phyloP scores from a whole-genome alignment of 1,140 invertebrate genomes.

The Bicyclus anynana region DNA sequence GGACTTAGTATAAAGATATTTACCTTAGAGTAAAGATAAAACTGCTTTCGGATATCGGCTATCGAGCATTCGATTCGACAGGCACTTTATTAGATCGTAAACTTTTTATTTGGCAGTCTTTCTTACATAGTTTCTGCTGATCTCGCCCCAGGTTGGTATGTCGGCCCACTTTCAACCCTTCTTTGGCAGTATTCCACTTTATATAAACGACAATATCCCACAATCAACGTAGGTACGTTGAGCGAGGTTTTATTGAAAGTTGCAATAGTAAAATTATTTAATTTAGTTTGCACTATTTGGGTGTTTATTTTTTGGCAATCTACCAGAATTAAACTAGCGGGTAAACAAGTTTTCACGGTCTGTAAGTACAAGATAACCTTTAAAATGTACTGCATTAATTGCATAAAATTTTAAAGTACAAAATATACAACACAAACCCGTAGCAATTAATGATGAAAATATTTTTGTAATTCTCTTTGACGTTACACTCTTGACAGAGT shows the following conservation, averaged over 20 bases:
- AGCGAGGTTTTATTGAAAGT: not conserved
- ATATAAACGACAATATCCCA: not conserved
- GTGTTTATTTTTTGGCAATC: conserved; percentile 4
- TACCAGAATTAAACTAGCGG: not conserved
- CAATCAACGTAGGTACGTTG: not conserved
- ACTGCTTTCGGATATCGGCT: not conserved
- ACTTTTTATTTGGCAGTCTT: conserved; percentile 17
- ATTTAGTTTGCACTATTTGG: conserved; percentile 1
- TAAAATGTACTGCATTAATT: not conserved
- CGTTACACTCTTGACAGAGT: no score
- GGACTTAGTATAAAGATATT: not conserved
- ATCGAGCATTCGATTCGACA: conserved; percentile 4
- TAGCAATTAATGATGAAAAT: no score
- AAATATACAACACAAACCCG: no score
- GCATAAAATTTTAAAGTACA: not conserved
- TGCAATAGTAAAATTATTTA: not conserved
- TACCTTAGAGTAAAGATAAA: not conserved
- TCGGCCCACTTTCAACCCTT: not conserved
- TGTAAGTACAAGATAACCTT: not conserved
- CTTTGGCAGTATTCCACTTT: conserved; percentile 1
- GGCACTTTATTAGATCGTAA: conserved; percentile 12
- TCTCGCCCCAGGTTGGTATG: conserved; percentile 5
- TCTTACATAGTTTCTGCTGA: conserved; percentile 11
- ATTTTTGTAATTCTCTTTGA: no score
- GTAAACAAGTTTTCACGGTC: not conserved